Evolutionary conservation across 2,797 vertebrate species (phyloP), one percentile per base, ranked within the genome.

Genomic region (Hephaestus fuliginosus): DNA sequence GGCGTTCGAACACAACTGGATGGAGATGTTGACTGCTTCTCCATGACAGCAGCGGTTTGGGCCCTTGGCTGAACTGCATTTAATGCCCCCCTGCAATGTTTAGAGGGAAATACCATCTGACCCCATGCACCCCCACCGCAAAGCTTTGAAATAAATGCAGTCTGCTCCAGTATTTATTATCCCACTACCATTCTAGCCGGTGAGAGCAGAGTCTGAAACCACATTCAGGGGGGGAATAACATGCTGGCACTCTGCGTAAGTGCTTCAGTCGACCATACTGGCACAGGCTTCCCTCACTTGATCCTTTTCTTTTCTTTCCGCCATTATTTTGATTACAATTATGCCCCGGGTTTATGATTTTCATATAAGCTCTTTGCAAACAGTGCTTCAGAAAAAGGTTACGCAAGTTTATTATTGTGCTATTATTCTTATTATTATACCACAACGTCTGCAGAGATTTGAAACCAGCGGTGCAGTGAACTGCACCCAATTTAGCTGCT

Each of bases 81-180:
- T 56, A 70, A 72, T 51, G 62, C 85, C 86, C 88, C 81, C 84
- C 83, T 70, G 65, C 74, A 69, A 71, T 77, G 91, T 85, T 91
- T 90, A 53, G 60, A 85, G 77, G 88, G 89, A 91, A 90, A 91
- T 88, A 82, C 89, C 89, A 89, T 79, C 76, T 76, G 79, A 89
- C 81, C 86, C 86, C 78, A 64, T 15, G 80, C 81, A 80, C 46
- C 70, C 69, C 25, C 18, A 1, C 82, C 61, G 11, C 75, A 84
- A 39, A 70, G 85, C 81, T 88, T 82, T 79, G 86, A 89, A 83
- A 86, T 36, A 68, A 75, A 82, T 71, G 82, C 85, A 78, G 83
- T 20, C 77, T 75, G 72, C 68, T 57, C 67, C 49, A 70, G 68
- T 81, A 87, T 88, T 91, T 89, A 89, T 89, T 88, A 87, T 86